Evolutionary conservation across 2,888 invertebrate genomes (phyloP).

Genomic region (Orchesella flavescens): DNA sequence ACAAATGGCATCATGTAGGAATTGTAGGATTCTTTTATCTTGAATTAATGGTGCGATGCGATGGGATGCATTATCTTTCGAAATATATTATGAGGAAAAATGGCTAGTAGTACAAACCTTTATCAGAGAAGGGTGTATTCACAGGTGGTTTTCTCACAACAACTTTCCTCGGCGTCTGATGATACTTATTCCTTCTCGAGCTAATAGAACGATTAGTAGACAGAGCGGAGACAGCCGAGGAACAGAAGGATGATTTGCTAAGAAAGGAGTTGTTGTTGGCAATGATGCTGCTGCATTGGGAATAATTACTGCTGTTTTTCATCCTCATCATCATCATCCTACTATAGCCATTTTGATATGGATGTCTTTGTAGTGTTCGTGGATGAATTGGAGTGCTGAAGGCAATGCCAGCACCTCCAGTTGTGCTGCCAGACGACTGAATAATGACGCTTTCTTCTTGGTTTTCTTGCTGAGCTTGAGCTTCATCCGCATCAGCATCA

Average conservation of each 20-base stretch:
- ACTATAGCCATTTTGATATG: background rate
- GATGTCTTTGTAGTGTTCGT: background rate
- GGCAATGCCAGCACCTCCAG: constrained; percentile 32
- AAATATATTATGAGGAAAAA: background rate
- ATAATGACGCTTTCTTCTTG: constrained; percentile 57
- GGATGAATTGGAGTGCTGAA: constrained; percentile 60
- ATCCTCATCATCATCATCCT: background rate
- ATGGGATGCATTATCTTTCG: no score
- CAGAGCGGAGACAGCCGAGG: constrained; percentile 18
- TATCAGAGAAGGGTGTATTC: constrained; percentile 65
- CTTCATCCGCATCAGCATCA: constrained; percentile 31
- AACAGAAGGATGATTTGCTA: constrained; percentile 25
- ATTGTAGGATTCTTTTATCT: background rate
- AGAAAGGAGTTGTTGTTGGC: constrained; percentile 9
- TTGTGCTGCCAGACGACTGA: constrained; percentile 18
- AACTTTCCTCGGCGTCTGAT: constrained; percentile 61
- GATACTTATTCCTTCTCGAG: constrained; percentile 24
- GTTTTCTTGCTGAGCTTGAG: constrained; percentile 17
- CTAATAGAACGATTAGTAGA: constrained; percentile 43
- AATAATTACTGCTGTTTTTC: constrained; percentile 20
- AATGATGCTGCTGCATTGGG: constrained; percentile 16
- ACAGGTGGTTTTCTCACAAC: constrained; percentile 69
- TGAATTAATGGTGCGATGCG: background rate
- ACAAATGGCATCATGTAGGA: background rate
- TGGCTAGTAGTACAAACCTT: constrained; percentile 55